Evolutionary conservation across 2,797 vertebrate species (phyloP), one percentile per base, ranked within the genome.

Genomic region (Bradypus variegatus): DNA sequence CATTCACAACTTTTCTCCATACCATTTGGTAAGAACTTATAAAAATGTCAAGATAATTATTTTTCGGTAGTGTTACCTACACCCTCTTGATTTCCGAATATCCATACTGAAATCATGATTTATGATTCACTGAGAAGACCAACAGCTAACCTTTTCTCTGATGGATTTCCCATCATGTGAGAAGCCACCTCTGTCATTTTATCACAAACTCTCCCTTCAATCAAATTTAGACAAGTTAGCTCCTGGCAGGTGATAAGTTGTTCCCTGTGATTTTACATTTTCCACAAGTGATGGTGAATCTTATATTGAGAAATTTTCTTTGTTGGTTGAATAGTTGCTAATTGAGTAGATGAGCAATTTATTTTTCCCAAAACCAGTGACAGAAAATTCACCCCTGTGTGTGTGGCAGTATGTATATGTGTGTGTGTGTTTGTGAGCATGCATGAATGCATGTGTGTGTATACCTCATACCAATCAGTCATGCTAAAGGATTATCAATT

Each of bases 61-160:
- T 79, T 95, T 95, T 95, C 48, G 70, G 1, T 62, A 88, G 55
- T 73, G 45, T 86, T 91, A 75, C 73, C 41, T 95, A 94, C 81
- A 69, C 65, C 11, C 33, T 90, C 55, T 58, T 94, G 86, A 94
- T 91, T 92, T 91, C 41, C 64, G 29, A 84, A 25, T 89, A 87
- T 94, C 23, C 53, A 86, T 94, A 93, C 73, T 67, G 29, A 82
- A 95, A 76, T 53, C 62, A 78, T 91, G 82, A 95, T 93, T 88
- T 93, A 87, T 92, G 78, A 77, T 75, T 31, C 84, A 79, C 69
- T 75, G 36, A 83, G 64, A 89, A 85, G 86, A 91, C 87, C 72
- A 87, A 93, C 23, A 77, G 8, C 53, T 86, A 94, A 94, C 21
- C 77, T 94, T 86, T 95, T 36, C 85, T 84, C 33, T 83, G 89